These are phyloP conservation scores for Marisa cornuarietis DNA, from an alignment of 1,140 invertebrate genomes.

Conservation along the genomic window DNA sequence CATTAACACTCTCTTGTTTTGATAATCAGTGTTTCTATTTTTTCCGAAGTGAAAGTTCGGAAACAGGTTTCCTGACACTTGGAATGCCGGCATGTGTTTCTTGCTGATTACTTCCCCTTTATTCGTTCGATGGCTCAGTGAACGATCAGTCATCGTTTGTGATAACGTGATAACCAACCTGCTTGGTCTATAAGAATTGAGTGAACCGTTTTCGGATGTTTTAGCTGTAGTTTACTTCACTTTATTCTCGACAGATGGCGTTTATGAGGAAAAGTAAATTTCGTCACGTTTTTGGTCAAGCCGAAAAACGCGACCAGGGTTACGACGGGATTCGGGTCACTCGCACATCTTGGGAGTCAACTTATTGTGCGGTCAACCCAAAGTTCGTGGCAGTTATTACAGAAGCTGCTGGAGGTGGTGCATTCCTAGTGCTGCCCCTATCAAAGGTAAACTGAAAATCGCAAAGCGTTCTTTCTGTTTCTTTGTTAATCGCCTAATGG, in stretches of 20 bases:
- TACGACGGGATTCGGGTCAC: slow-evolving; percentile 99
- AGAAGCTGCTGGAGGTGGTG: slow-evolving; percentile 97
- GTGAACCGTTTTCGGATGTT: neutral
- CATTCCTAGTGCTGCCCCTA: slow-evolving; percentile 96
- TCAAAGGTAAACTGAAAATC: slow-evolving; percentile 80
- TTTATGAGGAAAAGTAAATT: slow-evolving; percentile 82
- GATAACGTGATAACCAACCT: neutral
- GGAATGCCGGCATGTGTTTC: slow-evolving; percentile 10
- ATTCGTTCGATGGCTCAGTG: slow-evolving; percentile 5
- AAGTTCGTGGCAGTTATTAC: slow-evolving; percentile 99
- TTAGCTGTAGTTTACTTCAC: neutral
- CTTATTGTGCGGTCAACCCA: slow-evolving; percentile 97
- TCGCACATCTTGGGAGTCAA: slow-evolving; percentile 98
- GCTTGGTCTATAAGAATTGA: neutral
- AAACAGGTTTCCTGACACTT: neutral
- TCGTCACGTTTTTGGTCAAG: slow-evolving; percentile 97
- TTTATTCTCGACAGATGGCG: slow-evolving; percentile 25
- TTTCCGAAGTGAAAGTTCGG: neutral
- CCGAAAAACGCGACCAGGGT: slow-evolving; percentile 96
- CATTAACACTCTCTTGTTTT: neutral
- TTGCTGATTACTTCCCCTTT: neutral
- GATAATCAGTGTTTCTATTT: neutral
- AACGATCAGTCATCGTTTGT: slow-evolving; percentile 10
- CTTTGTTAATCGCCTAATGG: too few relatives aligned
- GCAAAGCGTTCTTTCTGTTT: too few relatives aligned